Evolutionary conservation across 2,113 vertebrate genomes (phyloP), one percentile per base, ranked within the genome.

Genomic region (Cyprinus carpio): DNA sequence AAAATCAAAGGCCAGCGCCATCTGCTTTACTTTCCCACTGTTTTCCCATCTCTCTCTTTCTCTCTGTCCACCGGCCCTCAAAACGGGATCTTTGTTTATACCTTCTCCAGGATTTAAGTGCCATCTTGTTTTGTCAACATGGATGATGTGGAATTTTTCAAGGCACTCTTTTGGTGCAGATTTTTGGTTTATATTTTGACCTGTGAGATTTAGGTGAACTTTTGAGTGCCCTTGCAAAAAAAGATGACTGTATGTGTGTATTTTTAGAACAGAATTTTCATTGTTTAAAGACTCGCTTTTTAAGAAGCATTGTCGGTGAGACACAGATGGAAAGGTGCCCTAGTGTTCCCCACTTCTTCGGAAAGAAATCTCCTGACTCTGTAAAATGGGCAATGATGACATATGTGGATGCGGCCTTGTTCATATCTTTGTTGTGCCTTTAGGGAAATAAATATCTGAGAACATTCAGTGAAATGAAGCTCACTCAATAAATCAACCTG

Each of bases 401-500:
- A 99, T 99, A 98, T 99, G 98, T 98, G 98, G 97, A 99, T 98
- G 96, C 96, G 96, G 96, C 97, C 97, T 96, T 98, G 97, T 98
- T 99, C 97, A 99, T 99, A 99, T 99, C 97, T 99, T 96, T 97
- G 96, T 94, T 91, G 95, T 96, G 97, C 97, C 98, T 99, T 98
- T 97, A 98, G 98, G 98, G 98, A 99, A 99, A 99, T 99, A 99
- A 99, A 99, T 99, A 99, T 99, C 97, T 98, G 94, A 94, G 97
- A 99, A 99, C 98, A 99, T 99, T 99, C 97, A 97, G 97, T 96
- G 98, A 97, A 99, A 98, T 99, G 98, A 98, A 98, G 97, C 98
- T 98, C 97, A 98, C 97, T 99, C 98, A 99, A 99, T 99, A 99
- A 99, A 99, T 99, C 98, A 99, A 98, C 95, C 97, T 99, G 98